A percentile compares a stretch with the other conserved stretches of the same genome.
phyloP scores from a whole-genome alignment of 2,113 vertebrate genomes.

The Ptilorrhoa leucosticta region DNA sequence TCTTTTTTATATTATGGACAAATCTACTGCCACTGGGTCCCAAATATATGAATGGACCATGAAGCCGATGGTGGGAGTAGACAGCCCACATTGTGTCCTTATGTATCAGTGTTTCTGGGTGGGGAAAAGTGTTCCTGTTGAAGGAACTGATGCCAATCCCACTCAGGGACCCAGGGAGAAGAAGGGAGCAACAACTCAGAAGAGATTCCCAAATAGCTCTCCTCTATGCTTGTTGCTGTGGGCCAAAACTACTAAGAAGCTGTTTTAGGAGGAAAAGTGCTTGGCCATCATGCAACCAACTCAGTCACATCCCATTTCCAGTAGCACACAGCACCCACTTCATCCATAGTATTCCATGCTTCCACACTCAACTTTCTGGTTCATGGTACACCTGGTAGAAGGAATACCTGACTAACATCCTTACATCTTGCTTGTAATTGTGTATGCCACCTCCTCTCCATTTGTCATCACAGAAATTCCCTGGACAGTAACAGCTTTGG shows the following conservation, averaged over 20 bases:
- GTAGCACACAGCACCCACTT: neutral
- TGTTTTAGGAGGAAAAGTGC: neutral
- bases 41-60: rapidly evolving
- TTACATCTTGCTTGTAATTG: neutral
- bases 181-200: neutral
- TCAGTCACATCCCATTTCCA: neutral
- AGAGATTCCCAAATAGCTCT: neutral
- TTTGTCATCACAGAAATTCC: neutral
- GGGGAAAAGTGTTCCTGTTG: neutral
- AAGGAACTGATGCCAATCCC: neutral
- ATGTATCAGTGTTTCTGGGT: neutral
- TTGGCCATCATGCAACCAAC: neutral
- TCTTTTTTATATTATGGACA: neutral
- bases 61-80: neutral
- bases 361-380: neutral
- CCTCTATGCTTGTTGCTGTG: neutral
- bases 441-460: neutral
- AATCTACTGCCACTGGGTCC: neutral
- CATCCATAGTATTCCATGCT: neutral
- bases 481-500: neutral
- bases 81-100: neutral
- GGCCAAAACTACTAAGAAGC: neutral
- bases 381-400: neutral
- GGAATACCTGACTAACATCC: neutral
- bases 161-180: neutral